phyloP scores from a whole-genome alignment of 2,797 vertebrate genomes.

The Linurgus olivaceus region DNA sequence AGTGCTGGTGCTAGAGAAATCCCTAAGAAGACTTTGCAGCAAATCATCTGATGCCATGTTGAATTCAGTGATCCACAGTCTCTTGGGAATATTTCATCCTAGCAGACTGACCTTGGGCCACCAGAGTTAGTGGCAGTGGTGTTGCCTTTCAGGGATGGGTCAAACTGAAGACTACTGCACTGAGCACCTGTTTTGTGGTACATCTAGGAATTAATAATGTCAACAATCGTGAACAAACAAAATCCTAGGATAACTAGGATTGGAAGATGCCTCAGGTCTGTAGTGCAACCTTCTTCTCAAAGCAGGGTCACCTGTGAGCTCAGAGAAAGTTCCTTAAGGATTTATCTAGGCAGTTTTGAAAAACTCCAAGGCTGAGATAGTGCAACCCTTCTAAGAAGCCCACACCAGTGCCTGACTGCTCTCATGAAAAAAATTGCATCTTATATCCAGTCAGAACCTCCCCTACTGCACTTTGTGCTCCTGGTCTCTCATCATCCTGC shows the following conservation, averaged over 20 bases:
- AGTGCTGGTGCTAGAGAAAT: background rate
- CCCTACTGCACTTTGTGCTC: background rate
- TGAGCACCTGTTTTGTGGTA: background rate
- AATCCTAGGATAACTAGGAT: background rate
- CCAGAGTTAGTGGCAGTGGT: background rate
- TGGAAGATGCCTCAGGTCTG: background rate
- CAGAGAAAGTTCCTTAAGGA: background rate
- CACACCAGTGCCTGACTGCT: background rate
- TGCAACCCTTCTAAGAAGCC: background rate
- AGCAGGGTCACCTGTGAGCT: background rate
- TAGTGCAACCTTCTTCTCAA: background rate
- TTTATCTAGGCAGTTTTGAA: background rate
- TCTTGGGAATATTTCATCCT: background rate
- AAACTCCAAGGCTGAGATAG: background rate
- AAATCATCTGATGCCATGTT: background rate
- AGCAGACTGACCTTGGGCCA: background rate
- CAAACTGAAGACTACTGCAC: background rate
- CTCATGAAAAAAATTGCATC: background rate
- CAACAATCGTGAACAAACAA: background rate
- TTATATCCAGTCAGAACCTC: background rate
- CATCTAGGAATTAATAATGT: background rate
- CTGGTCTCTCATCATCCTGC: background rate
- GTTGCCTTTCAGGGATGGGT: background rate
- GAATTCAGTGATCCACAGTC: background rate
- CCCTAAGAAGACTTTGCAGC: background rate